Percentiles rank a stretch among this genome's conserved stretches.
These are phyloP conservation scores for Choreutis nemorana DNA, from an alignment of 2,888 invertebrate genomes.

Conservation along the genomic window DNA sequence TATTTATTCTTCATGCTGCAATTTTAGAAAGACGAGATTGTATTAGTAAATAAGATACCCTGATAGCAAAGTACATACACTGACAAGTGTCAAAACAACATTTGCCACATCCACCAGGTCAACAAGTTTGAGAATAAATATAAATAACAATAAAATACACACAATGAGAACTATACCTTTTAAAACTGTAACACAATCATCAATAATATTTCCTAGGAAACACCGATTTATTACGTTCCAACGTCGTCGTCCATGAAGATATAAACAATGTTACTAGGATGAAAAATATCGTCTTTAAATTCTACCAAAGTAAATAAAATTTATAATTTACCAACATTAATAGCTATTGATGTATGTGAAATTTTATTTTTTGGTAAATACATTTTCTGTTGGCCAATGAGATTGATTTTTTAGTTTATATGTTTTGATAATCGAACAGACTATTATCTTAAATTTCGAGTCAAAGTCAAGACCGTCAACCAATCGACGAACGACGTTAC, in stretches of 20 bases:
- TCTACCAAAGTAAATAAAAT: no score
- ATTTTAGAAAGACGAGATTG: conserved; percentile 65
- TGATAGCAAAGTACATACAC: conserved; percentile 15
- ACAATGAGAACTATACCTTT: conserved; percentile 17
- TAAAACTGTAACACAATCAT: conserved; percentile 31
- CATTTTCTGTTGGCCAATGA: no score
- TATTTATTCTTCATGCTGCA: conserved; percentile 38
- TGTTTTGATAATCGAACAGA: no score
- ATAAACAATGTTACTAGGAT: conserved; percentile 22
- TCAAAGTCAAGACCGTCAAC: no score
- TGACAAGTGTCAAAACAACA: conserved; percentile 57
- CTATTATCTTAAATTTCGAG: no score
- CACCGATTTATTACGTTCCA: conserved; percentile 57
- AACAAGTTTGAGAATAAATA: conserved; percentile 6
- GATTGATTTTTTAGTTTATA: no score
- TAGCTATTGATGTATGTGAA: no score
- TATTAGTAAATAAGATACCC: no score
- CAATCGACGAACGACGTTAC: no score
- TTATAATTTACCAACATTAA: no score
- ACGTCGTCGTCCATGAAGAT: conserved; percentile 26
- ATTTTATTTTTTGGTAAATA: no score
- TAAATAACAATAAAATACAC: conserved; percentile 21
- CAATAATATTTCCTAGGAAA: conserved; percentile 63
- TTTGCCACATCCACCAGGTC: conserved; percentile 48
- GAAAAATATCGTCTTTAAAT: no score